These are phyloP conservation scores for Bruchidius siliquastri DNA, from an alignment of 2,888 invertebrate species.

Conservation along the genomic window DNA sequence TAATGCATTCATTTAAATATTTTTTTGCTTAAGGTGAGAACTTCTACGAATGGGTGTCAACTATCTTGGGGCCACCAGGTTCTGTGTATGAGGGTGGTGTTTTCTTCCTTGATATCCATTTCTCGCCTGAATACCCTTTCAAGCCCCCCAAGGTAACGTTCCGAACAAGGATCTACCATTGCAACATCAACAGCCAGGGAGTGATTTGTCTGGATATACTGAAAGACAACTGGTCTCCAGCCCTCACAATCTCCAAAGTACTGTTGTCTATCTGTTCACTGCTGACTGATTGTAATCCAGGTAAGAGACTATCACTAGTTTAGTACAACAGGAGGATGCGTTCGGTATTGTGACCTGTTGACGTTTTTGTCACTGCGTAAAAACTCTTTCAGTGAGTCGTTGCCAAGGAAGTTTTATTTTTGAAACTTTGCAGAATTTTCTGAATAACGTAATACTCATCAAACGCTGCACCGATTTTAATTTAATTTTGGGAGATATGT, in stretches of 20 bases:
- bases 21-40: conserved; percentile 58
- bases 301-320: conserved; percentile 50
- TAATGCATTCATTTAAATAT: too few species aligned
- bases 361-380: too few species aligned
- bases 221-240: conserved; percentile 99
- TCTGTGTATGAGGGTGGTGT: conserved; percentile 98
- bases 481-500: too few species aligned
- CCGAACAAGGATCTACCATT: conserved; percentile 93
- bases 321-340: too few species aligned
- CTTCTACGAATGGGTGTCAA: conserved; percentile 95
- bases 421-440: too few species aligned
- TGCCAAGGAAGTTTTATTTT: too few species aligned
- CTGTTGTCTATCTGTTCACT: conserved; percentile 96
- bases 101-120: conserved; percentile 96
- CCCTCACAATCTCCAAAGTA: conserved; percentile 96
- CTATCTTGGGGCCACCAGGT: conserved; percentile 90
- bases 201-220: conserved; percentile 97
- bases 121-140: conserved; percentile 96
- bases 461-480: too few species aligned
- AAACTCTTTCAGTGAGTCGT: too few species aligned
- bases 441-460: too few species aligned
- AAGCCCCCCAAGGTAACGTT: conserved; percentile 84
- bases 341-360: too few species aligned
- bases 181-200: conserved; percentile 98
- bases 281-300: conserved; percentile 97